Conservation (phyloP, 1,140 invertebrate species). For the Pogonus chalceus region DNA sequence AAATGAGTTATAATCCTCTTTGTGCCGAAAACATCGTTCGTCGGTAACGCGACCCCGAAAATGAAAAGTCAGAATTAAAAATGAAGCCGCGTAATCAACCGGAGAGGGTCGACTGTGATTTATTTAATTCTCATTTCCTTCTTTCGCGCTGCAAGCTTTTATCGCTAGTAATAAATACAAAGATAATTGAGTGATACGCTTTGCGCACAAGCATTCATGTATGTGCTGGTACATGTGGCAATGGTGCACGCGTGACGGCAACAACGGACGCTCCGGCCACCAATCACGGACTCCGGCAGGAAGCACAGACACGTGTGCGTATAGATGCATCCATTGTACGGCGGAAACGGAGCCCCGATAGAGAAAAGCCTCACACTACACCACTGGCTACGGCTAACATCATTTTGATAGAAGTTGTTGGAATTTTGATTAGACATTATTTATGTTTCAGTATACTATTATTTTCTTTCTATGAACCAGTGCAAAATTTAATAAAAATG, state of each 20-base stretch:
- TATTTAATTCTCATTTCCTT: conserved; percentile 7
- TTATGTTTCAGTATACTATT: too few species aligned
- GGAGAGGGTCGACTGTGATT: background rate
- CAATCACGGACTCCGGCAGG: background rate
- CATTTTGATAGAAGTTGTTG: too few species aligned
- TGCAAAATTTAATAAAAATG: too few species aligned
- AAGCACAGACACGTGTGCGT: background rate
- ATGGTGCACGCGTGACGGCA: background rate
- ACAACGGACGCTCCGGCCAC: background rate
- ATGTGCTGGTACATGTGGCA: background rate
- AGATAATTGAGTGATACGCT: conserved; percentile 4
- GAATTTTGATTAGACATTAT: too few species aligned
- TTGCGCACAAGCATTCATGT: background rate
- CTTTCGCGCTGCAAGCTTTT: conserved; percentile 1
- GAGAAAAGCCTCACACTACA: too few species aligned
- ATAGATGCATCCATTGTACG: too few species aligned
- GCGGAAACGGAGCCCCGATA: too few species aligned
- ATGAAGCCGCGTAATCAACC: conserved; percentile 1
- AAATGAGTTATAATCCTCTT: conserved; percentile 6
- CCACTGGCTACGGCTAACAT: too few species aligned
- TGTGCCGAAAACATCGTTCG: background rate
- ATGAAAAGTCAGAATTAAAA: background rate
- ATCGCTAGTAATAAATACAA: conserved; percentile 4
- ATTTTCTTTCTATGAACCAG: too few species aligned
- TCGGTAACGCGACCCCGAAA: background rate